phyloP scores from a whole-genome alignment of 2,797 vertebrate species.

The Bradypodion ventrale region DNA sequence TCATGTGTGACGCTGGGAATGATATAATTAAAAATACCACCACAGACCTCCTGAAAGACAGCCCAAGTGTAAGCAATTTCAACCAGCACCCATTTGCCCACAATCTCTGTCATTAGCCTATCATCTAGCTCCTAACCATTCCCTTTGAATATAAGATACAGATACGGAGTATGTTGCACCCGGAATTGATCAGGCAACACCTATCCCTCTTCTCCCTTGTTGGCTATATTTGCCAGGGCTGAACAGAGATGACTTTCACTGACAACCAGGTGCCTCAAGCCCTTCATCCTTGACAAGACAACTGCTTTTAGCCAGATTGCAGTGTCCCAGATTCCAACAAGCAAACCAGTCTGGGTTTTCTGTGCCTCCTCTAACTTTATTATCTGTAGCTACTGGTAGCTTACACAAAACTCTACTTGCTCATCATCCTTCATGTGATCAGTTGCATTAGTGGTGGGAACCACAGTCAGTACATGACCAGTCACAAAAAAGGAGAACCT shows the following conservation, averaged over 20 bases:
- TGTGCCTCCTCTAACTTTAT: background rate
- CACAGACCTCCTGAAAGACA: background rate
- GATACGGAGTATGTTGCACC: background rate
- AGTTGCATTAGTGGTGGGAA: too few species aligned
- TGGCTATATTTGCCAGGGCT: background rate
- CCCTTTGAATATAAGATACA: background rate
- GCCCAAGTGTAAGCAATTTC: background rate
- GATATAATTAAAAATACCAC: background rate
- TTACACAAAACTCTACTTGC: background rate
- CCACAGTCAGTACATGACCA: too few species aligned
- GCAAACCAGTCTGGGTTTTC: too few species aligned
- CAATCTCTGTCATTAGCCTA: too few species aligned
- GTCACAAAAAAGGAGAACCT: too few species aligned
- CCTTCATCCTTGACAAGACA: background rate
- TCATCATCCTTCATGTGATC: too few species aligned
- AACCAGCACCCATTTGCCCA: too few species aligned
- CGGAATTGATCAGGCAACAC: background rate
- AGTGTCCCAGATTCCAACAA: background rate
- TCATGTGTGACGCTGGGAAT: background rate
- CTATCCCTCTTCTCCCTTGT: background rate
- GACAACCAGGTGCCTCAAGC: background rate
- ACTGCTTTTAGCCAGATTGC: background rate
- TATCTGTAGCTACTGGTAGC: too few species aligned
- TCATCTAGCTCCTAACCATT: too few species aligned
- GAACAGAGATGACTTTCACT: background rate